phyloP scores from a whole-genome alignment of 2,113 vertebrate species.

The Gorsachius goisagi region DNA sequence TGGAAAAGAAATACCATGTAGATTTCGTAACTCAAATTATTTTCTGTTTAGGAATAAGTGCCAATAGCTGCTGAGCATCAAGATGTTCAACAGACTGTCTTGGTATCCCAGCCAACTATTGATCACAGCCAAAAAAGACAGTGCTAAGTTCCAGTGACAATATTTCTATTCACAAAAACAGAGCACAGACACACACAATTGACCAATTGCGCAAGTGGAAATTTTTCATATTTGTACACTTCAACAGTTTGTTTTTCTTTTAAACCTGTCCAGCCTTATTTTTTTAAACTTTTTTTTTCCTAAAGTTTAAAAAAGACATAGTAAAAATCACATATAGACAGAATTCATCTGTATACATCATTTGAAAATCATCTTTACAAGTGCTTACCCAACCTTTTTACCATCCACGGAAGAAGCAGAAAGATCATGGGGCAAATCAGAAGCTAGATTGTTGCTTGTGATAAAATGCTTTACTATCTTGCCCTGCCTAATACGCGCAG shows the following conservation, averaged over 20 bases:
- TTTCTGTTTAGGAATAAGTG: neutral
- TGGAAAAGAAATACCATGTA: constrained; percentile 39
- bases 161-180: neutral
- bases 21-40: neutral
- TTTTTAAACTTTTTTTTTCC: neutral
- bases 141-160: neutral
- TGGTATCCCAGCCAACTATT: neutral
- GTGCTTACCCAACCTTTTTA: neutral
- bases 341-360: neutral
- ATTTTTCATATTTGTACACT: neutral
- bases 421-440: neutral
- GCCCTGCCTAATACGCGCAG: neutral
- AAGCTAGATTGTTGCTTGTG: neutral
- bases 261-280: neutral
- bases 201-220: neutral
- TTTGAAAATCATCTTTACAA: neutral
- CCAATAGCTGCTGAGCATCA: neutral
- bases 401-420: neutral
- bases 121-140: neutral
- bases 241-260: neutral
- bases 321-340: neutral
- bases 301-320: neutral
- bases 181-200: neutral
- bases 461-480: neutral
- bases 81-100: neutral